A percentile compares a stretch with the other conserved stretches of the same genome.
These are phyloP conservation scores for Pristionchus fissidentatus DNA, from an alignment of 2,888 invertebrate species.

Conservation along the genomic window DNA sequence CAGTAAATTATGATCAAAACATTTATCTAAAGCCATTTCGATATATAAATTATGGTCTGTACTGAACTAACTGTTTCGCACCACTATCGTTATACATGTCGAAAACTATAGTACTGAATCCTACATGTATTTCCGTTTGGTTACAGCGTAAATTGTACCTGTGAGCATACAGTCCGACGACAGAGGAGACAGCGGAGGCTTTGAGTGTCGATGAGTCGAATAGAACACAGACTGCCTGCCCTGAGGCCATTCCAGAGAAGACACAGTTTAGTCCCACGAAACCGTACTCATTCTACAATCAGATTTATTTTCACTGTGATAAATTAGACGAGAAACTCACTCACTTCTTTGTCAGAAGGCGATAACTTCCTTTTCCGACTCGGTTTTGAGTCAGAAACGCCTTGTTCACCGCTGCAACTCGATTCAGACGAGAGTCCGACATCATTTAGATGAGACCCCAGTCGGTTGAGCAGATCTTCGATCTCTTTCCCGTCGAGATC, in stretches of 20 bases:
- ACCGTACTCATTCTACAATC: conserved; percentile 40
- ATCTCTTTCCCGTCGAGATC: neutral
- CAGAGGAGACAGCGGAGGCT: conserved; percentile 42
- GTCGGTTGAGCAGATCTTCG: neutral
- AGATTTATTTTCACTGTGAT: neutral
- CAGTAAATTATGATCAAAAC: too few relatives aligned
- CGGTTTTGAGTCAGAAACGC: neutral
- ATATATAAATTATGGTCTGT: too few relatives aligned
- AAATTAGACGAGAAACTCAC: neutral
- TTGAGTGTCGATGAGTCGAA: conserved; percentile 36
- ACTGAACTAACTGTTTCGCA: too few relatives aligned
- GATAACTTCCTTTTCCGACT: neutral
- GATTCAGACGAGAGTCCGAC: neutral
- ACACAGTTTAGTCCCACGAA: conserved; percentile 43
- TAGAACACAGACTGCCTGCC: conserved; percentile 28
- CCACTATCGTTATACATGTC: too few relatives aligned
- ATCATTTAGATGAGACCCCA: neutral
- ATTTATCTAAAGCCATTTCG: too few relatives aligned
- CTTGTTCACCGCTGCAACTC: neutral
- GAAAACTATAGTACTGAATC: too few relatives aligned
- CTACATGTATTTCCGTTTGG: too few relatives aligned
- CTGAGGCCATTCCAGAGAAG: conserved; percentile 43
- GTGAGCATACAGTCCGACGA: conserved; percentile 35
- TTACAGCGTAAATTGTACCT: conserved; percentile 20
- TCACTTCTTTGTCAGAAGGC: conserved; percentile 25